These are phyloP conservation scores for Pterocles burchelli DNA, from an alignment of 2,113 vertebrate genomes.

Conservation along the genomic window DNA sequence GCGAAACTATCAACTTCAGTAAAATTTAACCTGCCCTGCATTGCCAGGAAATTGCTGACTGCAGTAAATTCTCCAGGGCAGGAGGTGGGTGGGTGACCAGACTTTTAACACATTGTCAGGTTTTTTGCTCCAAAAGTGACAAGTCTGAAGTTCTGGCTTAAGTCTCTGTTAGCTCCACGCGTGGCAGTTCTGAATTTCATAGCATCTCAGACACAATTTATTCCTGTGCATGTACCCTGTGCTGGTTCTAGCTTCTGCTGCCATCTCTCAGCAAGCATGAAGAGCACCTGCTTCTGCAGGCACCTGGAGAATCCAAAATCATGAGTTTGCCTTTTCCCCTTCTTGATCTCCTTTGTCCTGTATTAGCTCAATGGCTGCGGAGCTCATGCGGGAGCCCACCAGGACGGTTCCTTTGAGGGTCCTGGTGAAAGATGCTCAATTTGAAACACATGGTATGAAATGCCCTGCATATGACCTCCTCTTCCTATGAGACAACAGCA, in stretches of 20 bases:
- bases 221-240: neutral
- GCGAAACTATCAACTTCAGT: neutral
- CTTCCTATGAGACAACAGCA: neutral
- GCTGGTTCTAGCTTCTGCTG: neutral
- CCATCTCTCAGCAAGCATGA: neutral
- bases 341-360: neutral
- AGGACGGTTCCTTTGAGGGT: neutral
- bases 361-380: neutral
- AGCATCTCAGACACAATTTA: neutral
- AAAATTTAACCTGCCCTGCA: neutral
- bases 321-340: neutral
- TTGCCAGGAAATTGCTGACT: neutral
- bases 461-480: neutral
- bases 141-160: neutral
- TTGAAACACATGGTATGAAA: neutral
- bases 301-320: neutral
- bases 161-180: neutral
- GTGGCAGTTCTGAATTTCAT: neutral
- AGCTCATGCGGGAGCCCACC: neutral
- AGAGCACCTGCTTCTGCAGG: neutral
- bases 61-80: neutral
- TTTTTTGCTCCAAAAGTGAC: neutral
- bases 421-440: constrained; percentile 17
- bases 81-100: neutral
- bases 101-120: neutral